Percentiles rank a stretch among this genome's conserved stretches.
phyloP scores from a whole-genome alignment of 2,888 invertebrate genomes.

The Monochamus alternatus region DNA sequence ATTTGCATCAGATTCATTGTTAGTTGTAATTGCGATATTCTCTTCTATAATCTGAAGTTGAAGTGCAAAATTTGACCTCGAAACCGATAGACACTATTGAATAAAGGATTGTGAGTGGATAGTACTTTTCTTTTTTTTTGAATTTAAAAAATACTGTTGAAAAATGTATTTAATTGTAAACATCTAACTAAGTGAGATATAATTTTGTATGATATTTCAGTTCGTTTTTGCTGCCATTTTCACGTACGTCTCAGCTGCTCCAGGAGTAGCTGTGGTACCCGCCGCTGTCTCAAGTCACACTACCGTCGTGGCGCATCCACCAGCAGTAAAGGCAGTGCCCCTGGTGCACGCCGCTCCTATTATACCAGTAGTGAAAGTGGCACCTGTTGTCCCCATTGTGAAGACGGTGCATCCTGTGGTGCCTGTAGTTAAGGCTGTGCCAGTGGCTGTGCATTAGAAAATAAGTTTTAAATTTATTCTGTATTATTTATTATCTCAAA shows the following conservation, averaged over 20 bases:
- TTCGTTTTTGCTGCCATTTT: conserved; percentile 72
- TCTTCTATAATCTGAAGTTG: too few species aligned
- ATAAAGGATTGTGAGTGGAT: too few species aligned
- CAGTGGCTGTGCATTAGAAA: conserved; percentile 1
- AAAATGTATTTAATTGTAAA: too few species aligned
- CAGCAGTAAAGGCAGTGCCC: conserved; percentile 27
- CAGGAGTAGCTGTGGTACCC: conserved; percentile 46
- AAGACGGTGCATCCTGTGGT: conserved; percentile 23
- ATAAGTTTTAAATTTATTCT: not conserved
- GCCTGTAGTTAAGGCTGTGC: conserved; percentile 1
- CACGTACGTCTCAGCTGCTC: conserved; percentile 69
- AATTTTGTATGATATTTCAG: conserved; percentile 63
- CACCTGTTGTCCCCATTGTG: conserved; percentile 31
- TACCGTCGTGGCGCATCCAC: conserved; percentile 57
- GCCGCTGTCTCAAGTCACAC: conserved; percentile 39
- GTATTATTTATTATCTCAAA: not conserved
- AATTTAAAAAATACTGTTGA: not conserved
- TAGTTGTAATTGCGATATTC: too few species aligned
- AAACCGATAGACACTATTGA: too few species aligned
- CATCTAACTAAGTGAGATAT: not conserved
- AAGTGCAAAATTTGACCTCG: too few species aligned
- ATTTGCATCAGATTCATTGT: too few species aligned
- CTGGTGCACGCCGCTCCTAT: conserved; percentile 33
- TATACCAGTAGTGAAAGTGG: conserved; percentile 33
- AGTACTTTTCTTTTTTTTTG: not conserved